Percentiles rank a stretch among this genome's conserved stretches.
These are phyloP conservation scores for Rallus limicola DNA, from an alignment of 2,113 vertebrate species.

Conservation along the genomic window DNA sequence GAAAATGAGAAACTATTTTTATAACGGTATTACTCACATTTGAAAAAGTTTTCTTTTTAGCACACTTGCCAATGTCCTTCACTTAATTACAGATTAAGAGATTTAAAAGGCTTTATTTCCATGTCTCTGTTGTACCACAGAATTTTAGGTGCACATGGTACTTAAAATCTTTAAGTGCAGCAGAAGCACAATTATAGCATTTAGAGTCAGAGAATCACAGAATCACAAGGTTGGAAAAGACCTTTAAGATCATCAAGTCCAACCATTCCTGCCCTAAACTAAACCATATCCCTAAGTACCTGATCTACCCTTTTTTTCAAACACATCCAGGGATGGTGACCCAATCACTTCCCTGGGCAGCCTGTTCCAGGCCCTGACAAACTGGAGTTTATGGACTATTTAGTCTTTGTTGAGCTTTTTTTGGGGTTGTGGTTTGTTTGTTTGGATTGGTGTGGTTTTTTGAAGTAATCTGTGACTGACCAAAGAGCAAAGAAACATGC, in stretches of 20 bases:
- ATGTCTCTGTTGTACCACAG: not conserved
- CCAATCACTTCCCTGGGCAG: too few species aligned
- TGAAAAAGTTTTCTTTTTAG: not conserved
- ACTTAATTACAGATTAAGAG: not conserved
- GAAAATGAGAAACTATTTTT: constrained; percentile 4
- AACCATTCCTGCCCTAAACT: too few species aligned
- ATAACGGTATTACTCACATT: not conserved
- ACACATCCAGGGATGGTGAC: too few species aligned
- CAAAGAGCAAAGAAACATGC: not conserved
- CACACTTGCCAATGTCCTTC: not conserved
- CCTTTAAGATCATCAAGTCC: too few species aligned
- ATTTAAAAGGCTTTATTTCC: not conserved
- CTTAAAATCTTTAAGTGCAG: not conserved
- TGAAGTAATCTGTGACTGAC: not conserved
- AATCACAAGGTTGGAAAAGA: too few species aligned
- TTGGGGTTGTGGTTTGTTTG: not conserved
- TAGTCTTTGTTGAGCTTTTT: not conserved
- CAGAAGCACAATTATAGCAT: not conserved
- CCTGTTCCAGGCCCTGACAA: too few species aligned
- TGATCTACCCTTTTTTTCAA: too few species aligned
- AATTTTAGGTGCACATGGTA: not conserved
- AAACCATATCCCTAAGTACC: too few species aligned
- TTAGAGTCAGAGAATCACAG: not conserved
- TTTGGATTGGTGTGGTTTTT: not conserved
- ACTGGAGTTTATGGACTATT: not conserved